Conservation (phyloP, 2,888 invertebrate genomes). For the Mimas tiliae region DNA sequence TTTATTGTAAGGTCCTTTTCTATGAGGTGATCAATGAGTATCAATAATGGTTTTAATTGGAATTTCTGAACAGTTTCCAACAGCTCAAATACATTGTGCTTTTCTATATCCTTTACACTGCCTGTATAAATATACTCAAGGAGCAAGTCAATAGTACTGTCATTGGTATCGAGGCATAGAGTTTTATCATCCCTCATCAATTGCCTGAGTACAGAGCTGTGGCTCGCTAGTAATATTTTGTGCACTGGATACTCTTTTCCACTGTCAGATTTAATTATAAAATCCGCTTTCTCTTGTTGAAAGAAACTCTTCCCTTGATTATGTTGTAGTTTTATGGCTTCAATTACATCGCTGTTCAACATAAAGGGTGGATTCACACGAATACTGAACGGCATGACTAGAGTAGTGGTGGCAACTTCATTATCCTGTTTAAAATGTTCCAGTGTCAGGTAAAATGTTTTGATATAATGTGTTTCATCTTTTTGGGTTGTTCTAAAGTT, state of each 20-base stretch:
- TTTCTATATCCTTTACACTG: constrained; percentile 55
- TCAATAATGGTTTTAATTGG: constrained; percentile 53
- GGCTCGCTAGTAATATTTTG: constrained; percentile 64
- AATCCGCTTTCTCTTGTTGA: constrained; percentile 61
- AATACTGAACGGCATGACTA: constrained; percentile 63
- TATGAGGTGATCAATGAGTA: constrained; percentile 54
- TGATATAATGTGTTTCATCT: constrained; percentile 60
- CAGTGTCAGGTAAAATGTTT: constrained; percentile 54
- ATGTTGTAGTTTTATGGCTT: constrained; percentile 63
- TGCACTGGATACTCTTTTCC: constrained; percentile 60
- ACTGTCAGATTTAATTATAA: constrained; percentile 54
- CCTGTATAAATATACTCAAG: constrained; percentile 69
- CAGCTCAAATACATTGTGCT: constrained; percentile 56
- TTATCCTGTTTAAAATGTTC: constrained; percentile 40
- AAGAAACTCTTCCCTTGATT: constrained; percentile 35
- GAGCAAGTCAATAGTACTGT: constrained; percentile 63
- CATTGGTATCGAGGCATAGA: constrained; percentile 54
- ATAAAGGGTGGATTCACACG: constrained; percentile 48
- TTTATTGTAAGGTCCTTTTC: constrained; percentile 55
- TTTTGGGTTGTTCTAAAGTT: constrained; percentile 51
- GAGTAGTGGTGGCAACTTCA: constrained; percentile 40
- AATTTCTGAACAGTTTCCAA: constrained; percentile 61
- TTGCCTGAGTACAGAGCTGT: constrained; percentile 60
- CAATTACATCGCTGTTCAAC: constrained; percentile 48
- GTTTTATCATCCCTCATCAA: constrained; percentile 50